Percentiles rank a stretch among this genome's conserved stretches.
Conservation (phyloP, 1,140 invertebrate species). For the Penaeus japonicus region DNA sequence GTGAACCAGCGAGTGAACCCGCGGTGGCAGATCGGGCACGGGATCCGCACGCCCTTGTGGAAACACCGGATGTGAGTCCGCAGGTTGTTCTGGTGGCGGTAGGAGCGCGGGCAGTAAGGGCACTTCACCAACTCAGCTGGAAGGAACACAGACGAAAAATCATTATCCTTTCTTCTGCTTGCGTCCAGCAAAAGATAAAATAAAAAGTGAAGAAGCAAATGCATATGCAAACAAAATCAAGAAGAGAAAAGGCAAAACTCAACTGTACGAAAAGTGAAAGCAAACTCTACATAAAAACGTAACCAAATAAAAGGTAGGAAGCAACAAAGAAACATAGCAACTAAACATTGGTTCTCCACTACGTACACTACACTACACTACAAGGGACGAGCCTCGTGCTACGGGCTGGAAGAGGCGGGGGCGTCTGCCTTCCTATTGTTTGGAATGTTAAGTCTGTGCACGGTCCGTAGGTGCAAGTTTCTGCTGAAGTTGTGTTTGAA, state of each 20-base stretch:
- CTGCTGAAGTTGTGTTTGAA: slow-evolving; percentile 56
- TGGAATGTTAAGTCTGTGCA: slow-evolving; percentile 54
- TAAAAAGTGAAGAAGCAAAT: neutral
- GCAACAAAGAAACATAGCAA: neutral
- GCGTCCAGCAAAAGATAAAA: neutral
- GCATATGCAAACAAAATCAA: neutral
- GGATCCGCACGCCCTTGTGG: slow-evolving; percentile 87
- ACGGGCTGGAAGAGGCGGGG: slow-evolving; percentile 35
- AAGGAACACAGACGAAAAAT: neutral
- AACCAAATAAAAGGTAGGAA: slow-evolving; percentile 9
- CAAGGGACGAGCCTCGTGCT: slow-evolving; percentile 30
- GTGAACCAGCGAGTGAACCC: slow-evolving; percentile 94
- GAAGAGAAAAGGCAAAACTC: neutral
- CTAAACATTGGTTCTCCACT: slow-evolving; percentile 20
- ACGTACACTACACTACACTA: slow-evolving; percentile 54
- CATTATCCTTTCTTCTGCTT: neutral
- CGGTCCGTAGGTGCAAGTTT: slow-evolving; percentile 53
- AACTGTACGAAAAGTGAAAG: neutral
- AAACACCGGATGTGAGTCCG: slow-evolving; percentile 87
- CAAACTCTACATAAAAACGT: neutral
- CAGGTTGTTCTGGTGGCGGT: slow-evolving; percentile 91
- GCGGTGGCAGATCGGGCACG: slow-evolving; percentile 84
- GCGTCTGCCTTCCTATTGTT: slow-evolving; percentile 42
- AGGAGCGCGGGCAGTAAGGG: slow-evolving; percentile 89
- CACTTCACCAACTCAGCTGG: slow-evolving; percentile 88